A percentile compares a stretch with the other conserved stretches of the same genome.
Conservation (phyloP, 1,140 invertebrate genomes). For the Aricia agestis region DNA sequence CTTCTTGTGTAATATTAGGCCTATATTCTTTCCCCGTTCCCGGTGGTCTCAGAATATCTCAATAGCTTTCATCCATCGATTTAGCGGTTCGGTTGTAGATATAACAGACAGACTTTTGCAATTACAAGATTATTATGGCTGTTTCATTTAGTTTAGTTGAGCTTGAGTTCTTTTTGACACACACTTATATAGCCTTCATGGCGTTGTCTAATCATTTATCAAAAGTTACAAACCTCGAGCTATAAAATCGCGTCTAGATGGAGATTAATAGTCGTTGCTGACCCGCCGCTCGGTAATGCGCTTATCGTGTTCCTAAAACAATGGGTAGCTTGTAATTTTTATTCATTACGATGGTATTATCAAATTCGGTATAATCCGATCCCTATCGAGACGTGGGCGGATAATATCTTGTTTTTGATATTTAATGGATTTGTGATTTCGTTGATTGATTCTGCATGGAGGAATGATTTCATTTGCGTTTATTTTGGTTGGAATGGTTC, state of each 20-base stretch:
- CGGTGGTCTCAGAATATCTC: no score
- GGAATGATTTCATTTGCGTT: background rate
- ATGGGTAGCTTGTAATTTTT: constrained; percentile 48
- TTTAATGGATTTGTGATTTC: background rate
- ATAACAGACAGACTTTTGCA: no score
- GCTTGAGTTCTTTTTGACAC: background rate
- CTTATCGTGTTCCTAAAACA: constrained; percentile 65
- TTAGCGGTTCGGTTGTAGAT: no score
- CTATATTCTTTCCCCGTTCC: no score
- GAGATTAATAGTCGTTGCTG: constrained; percentile 55
- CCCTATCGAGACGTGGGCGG: background rate
- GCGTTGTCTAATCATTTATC: background rate
- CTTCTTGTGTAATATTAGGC: no score
- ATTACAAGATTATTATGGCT: no score
- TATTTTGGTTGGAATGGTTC: no score
- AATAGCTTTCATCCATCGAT: no score
- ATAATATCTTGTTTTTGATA: background rate
- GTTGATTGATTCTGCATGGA: background rate
- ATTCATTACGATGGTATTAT: constrained; percentile 37
- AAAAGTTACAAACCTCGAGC: background rate
- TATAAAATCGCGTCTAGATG: constrained; percentile 37
- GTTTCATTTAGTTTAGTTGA: no score
- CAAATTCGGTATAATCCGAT: constrained; percentile 17
- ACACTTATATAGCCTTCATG: background rate
- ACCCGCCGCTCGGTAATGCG: constrained; percentile 49